A percentile compares a stretch with the other conserved stretches of the same genome.
These are phyloP conservation scores for Mandrillus leucophaeus DNA, from an alignment of 2,113 vertebrate genomes.

Conservation along the genomic window DNA sequence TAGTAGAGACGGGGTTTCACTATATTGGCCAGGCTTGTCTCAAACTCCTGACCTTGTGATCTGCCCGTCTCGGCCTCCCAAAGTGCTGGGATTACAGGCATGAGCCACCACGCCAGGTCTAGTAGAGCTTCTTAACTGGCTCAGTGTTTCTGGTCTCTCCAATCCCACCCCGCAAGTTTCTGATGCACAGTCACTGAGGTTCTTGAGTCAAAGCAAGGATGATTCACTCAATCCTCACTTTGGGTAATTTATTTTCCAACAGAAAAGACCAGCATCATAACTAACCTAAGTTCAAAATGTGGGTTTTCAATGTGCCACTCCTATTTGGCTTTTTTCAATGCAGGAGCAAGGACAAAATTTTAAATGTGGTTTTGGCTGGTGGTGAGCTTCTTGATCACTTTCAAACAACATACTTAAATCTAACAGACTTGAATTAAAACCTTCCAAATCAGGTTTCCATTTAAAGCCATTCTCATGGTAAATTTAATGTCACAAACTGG, in stretches of 20 bases:
- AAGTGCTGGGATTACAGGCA: no score
- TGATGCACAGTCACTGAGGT: background rate
- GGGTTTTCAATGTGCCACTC: background rate
- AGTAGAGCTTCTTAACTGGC: background rate
- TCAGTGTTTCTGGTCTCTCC: background rate
- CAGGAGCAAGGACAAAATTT: background rate
- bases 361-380: background rate
- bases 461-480: background rate
- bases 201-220: background rate
- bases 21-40: no score
- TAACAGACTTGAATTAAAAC: slow-evolving; percentile 30
- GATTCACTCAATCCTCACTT: background rate
- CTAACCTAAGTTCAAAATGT: background rate
- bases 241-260: background rate
- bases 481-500: background rate
- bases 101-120: no score
- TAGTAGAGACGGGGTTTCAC: no score
- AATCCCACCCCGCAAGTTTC: background rate
- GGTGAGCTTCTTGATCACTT: background rate
- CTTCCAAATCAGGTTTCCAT: background rate
- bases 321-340: slow-evolving; percentile 3
- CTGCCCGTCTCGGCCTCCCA: no score
- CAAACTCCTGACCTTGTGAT: no score
- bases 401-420: slow-evolving; percentile 31
- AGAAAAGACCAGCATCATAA: background rate